Conservation (phyloP, 1,140 invertebrate species). For the Drosophila sechellia region DNA sequence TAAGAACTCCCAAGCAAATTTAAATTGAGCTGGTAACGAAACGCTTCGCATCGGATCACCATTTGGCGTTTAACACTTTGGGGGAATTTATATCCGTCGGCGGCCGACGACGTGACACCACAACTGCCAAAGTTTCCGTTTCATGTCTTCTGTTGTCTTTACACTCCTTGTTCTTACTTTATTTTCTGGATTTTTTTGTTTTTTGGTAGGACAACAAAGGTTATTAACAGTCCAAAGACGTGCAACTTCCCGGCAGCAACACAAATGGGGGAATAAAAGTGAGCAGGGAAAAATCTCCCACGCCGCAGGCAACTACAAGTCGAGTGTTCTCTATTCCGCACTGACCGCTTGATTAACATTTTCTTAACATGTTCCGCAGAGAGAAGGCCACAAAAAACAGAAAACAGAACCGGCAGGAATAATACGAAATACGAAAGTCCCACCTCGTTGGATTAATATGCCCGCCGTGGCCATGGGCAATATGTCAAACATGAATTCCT, state of each 20-base stretch:
- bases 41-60: constrained; percentile 28
- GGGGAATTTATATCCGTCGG: constrained; percentile 69
- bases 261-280: constrained; percentile 50
- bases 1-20: constrained; percentile 43
- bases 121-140: constrained; percentile 71
- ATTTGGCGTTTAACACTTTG: constrained; percentile 57
- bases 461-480: constrained; percentile 69
- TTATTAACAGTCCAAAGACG: constrained; percentile 77
- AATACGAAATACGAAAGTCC: constrained; percentile 11
- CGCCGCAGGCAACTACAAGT: constrained; percentile 63
- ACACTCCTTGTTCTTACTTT: constrained; percentile 24
- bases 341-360: constrained; percentile 83
- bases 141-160: constrained; percentile 42
- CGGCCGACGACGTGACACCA: constrained; percentile 44
- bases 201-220: constrained; percentile 56
- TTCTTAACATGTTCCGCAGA: constrained; percentile 58
- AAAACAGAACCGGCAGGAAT: neutral
- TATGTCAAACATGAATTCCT: constrained; percentile 79
- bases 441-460: constrained; percentile 66
- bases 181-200: constrained; percentile 11
- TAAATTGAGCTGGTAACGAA: constrained; percentile 44
- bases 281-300: constrained; percentile 42
- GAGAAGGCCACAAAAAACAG: constrained; percentile 13
- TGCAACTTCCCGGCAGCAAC: constrained; percentile 56
- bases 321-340: constrained; percentile 74